Base-by-base conservation (phyloP, 2,113 vertebrate species). In the Pseudonaja textilis region DNA sequence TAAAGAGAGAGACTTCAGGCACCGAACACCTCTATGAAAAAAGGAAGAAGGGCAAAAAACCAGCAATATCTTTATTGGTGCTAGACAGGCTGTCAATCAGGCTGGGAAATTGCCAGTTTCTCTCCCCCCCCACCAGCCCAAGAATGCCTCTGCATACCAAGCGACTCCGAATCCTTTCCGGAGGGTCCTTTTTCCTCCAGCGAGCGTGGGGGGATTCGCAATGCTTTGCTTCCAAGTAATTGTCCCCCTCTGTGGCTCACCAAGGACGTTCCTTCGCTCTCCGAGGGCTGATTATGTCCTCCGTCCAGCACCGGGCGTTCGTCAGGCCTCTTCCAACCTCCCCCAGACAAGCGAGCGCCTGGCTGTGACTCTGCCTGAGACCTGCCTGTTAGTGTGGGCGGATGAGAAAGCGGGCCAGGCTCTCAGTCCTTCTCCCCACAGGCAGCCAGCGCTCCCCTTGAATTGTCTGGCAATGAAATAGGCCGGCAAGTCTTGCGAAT, bases 41-140 rank as follows among this genome's bases (percentile, higher is more conserved):
- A 95, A 88, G 56, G 42, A 42, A 81, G 39, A 8, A 29, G 20
- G 23, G 57, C 8, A 23, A 50, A 50, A 92, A 89, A 8, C 54
- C 69, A 85, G 61, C 69, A 97, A 97, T 96, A 97, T 98, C 96
- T 97, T 96, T 94, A 97, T 96, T 97, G 97, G 97, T 92, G 92
- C 96, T 91, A 97, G 97, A 98, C 97, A 97, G 96, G 94, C 97
- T 98, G 97, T 97, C 97, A 97, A 97, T 97, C 97, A 97, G 97
- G 94, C 96, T 95, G 93, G 26, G 74, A 97, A 98, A 97, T 97
- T 97, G 97, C 96, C 92, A 93, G 96, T 96, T 97, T 96, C 96
- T 96, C 95, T 96, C 92, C 94, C 96, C 97, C 97, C 97, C 97
- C 97, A 97, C 90, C 89, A 2, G 94, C 96, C 96, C 97, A 98